Base-by-base conservation (phyloP, 2,888 invertebrate species). In the Protophormia terraenovae region DNA sequence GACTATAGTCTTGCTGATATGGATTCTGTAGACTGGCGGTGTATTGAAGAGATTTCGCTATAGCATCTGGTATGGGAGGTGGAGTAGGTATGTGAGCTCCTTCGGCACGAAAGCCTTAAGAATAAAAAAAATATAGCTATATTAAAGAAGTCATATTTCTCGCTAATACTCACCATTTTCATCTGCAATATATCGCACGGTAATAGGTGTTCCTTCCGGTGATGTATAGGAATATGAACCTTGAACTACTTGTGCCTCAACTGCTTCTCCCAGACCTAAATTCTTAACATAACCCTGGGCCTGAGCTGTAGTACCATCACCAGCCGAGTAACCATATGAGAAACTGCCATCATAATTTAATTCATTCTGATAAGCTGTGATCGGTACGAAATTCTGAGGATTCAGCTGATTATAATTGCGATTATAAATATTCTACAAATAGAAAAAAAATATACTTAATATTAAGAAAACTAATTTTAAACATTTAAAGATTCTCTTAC, bases 261-360 rank as follows among this genome's bases (percentile, higher is more conserved):
- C 94, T 0, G 90, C 91, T 73, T 94, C 94, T 86, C 95, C 95
- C 83, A 95, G 94, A 22, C 96, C 95, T 50, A 94, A 93, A 89
- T 95, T 96, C 92, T 96, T 96, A 75, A 96, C 93, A 90, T 95
- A 96, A 29, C 96, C 96, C 89, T 94, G 95, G 89, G 96, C 96
- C 92, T 96, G 96, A 6, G 95, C 96, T 89, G 96, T 95, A 88
- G 96, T 96, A 64, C 96, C 96, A 92, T 97, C 96, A 45, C 95
- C 96, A 58, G 96, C 95, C 58, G 95, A 93, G 89, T 96, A 96
- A 90, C 96, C 96, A 88, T 91, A 94, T 5, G 90, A 89, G 86
- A 92, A 93, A 73, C 92, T 92, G 14, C 93, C 93, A 78, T 93
- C 93, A 80, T 91, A 90, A 71, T 92, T 93, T 10, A 93, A 87